Base-by-base conservation (phyloP, 2,888 invertebrate species). In the Parascotia fuliginaria region DNA sequence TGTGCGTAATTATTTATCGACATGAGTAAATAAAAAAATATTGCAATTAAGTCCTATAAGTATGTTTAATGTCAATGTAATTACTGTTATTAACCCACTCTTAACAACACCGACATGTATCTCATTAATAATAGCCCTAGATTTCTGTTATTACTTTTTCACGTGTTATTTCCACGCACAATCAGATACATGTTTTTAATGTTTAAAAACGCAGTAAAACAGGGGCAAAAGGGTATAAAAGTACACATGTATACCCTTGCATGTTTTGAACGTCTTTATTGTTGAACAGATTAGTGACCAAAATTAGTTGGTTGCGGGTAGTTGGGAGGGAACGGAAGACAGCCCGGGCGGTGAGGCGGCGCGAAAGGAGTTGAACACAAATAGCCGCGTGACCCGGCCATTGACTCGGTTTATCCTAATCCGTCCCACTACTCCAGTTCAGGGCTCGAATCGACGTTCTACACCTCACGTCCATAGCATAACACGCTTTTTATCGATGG, bases 321-420 rank as follows among this genome's bases (percentile, higher is more conserved):
- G 83, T 85, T 79, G 75, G 77, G 79, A 78, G 79, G 81, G 82
- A 79, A 76, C 79, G 85, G 82, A 82, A 78, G 79, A 69, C 62
- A 83, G 65, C n/a, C n/a, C 70, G 75, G 75, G 72, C 66, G 73
- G 68, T 66, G 73, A 59, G 70, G 76, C 73, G 76, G 60, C 71
- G 75, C 70, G 75, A 77, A 75, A 77, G 78, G 77, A 79, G 80
- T 78, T 69, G 81, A 79, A 87, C 89, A 80, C 82, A 92, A 91
- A 92, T 91, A 91, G 87, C 86, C 77, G 77, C 79, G 84, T 90
- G 91, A 91, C 91, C 91, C 92, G 92, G 92, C 89, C 92, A 83
- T 91, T 91, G 92, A 92, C 91, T 91, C 86, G 87, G 85, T 86
- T 89, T 87, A 86, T 89, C 90, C 91, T 91, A 89, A 92, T 87